Base-by-base conservation (phyloP, 2,113 vertebrate species). In the Rynchops niger region DNA sequence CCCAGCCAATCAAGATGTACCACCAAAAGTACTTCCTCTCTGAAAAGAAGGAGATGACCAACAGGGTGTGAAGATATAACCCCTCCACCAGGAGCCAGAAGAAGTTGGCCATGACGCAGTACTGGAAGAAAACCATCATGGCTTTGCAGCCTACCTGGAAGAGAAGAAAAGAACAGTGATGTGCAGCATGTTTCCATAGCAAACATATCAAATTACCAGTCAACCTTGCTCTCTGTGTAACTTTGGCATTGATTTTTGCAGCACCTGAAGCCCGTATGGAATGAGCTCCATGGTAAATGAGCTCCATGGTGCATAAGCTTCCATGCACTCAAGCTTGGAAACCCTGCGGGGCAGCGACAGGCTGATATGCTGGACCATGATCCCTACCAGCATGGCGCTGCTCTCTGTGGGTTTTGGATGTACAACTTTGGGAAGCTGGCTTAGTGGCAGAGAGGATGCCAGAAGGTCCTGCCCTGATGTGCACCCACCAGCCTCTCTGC, bases 11-110 rank as follows among this genome's bases (percentile, higher is more conserved):
- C 93, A 99, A 71, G 95, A 99, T 99, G 98, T 99, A 99, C 96
- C 99, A 99, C 99, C 99, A 99, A 96, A 99, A 99, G 97, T 99
- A 99, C 62, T 99, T 99, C 98, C 98, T 99, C 98, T 99, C 99
- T 0, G 99, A 99, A 98, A 99, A 99, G 98, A 99, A 99, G 76
- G 99, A 99, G 87, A 99, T 98, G 1, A 99, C 99, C 49, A 99
- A 88, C 77, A 99, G 96, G 4, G 99, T 99, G 86, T 99, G 99
- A 25, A 99, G 99, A 95, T 99, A 99, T 76, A 99, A 90, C 8
- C 99, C 99, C 87, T 99, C 99, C 47, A 99, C 99, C 94, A 99
- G 98, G 55, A 99, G 98, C 99, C 99, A 99, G 98, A 99, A 99
- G 98, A 99, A 99, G 97, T 99, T 99, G 97, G 99, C 99, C 99